A percentile compares a stretch with the other conserved stretches of the same genome.
phyloP scores from a whole-genome alignment of 2,888 invertebrate species.

The Poecilobothrus nobilitatus region DNA sequence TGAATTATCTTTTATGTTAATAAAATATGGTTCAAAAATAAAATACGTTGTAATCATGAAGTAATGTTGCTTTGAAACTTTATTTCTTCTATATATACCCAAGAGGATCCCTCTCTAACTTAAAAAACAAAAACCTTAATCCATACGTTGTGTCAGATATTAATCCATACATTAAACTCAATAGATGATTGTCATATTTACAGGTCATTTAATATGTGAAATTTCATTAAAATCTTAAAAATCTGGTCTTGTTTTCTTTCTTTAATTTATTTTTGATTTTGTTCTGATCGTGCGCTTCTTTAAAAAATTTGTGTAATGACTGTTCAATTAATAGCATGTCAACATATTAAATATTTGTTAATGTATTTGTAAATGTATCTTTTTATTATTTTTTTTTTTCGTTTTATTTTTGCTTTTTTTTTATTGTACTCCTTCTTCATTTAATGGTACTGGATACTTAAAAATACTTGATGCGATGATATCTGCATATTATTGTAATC shows the following conservation, averaged over 20 bases:
- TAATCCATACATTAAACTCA: too few relatives aligned
- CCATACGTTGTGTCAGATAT: too few relatives aligned
- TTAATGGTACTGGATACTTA: not conserved
- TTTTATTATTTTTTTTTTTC: too few relatives aligned
- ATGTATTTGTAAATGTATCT: not conserved
- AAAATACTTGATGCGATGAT: not conserved
- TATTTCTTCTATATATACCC: too few relatives aligned
- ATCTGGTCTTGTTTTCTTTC: not conserved
- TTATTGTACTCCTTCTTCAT: not conserved
- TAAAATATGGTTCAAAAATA: too few relatives aligned
- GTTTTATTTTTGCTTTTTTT: too few relatives aligned
- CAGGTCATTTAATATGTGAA: not conserved
- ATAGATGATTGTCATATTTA: not conserved
- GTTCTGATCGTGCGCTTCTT: not conserved
- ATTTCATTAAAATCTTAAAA: not conserved
- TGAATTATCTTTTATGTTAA: too few relatives aligned
- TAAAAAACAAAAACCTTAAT: too few relatives aligned
- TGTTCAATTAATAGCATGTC: slow-evolving; percentile 6
- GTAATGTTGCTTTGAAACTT: too few relatives aligned
- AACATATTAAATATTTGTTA: not conserved
- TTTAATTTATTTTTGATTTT: too few relatives aligned
- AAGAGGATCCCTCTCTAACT: too few relatives aligned
- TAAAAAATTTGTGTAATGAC: not conserved
- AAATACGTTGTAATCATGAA: too few relatives aligned
- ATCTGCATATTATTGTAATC: not conserved